Conservation (phyloP, 2,888 invertebrate species). For the Idaea aversata region DNA sequence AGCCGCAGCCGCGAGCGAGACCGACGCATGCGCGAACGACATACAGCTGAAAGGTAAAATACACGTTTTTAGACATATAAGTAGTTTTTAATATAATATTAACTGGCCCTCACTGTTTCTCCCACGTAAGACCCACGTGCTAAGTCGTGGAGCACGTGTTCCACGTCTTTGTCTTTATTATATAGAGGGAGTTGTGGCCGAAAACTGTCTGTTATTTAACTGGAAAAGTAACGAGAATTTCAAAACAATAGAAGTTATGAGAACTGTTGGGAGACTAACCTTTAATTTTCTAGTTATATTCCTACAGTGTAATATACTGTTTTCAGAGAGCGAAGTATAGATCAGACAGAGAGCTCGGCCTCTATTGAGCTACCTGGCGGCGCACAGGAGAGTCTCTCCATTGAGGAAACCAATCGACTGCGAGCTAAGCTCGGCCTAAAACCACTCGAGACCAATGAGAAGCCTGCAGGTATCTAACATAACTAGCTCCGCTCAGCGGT, state of each 20-base stretch:
- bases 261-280: too few species aligned
- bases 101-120: too few species aligned
- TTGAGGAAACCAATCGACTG: constrained; percentile 93
- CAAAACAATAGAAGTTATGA: too few species aligned
- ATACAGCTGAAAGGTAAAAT: constrained; percentile 36
- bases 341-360: constrained; percentile 25
- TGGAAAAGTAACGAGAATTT: too few species aligned
- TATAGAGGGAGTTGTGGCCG: too few species aligned
- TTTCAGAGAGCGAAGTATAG: constrained; percentile 13
- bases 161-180: too few species aligned
- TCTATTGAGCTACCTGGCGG: constrained; percentile 45
- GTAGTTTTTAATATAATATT: too few species aligned
- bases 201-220: too few species aligned
- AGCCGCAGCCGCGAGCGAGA: constrained; percentile 50
- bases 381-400: constrained; percentile 83
- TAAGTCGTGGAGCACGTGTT: too few species aligned
- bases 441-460: constrained; percentile 87
- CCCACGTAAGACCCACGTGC: too few species aligned
- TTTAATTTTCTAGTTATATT: neutral
- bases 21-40: constrained; percentile 37
- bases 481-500: neutral
- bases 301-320: neutral
- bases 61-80: too few species aligned
- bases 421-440: constrained; percentile 96
- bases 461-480: constrained; percentile 51